Percentiles rank a stretch among this genome's conserved stretches.
These are phyloP conservation scores for Gavia stellata DNA, from an alignment of 2,113 vertebrate genomes.

Conservation along the genomic window DNA sequence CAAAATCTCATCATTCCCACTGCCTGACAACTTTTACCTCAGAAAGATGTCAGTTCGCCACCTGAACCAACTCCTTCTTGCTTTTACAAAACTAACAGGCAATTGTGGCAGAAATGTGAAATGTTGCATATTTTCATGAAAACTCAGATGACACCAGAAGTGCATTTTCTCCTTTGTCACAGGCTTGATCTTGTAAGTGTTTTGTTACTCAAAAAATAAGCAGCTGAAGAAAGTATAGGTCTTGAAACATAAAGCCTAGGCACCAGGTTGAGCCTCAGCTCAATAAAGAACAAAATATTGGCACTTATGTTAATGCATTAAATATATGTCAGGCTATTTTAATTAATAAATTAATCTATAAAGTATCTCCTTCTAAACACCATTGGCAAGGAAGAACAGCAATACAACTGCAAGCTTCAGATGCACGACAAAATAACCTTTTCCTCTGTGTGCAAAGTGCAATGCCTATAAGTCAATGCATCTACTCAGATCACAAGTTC, in stretches of 20 bases:
- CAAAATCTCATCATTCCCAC: slow-evolving; percentile 20
- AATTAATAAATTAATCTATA: not conserved
- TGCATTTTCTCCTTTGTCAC: not conserved
- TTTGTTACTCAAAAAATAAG: not conserved
- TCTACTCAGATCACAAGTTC: not conserved
- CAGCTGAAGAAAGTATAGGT: not conserved
- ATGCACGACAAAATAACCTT: not conserved
- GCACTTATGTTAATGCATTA: not conserved
- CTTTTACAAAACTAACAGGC: not conserved
- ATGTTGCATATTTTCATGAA: not conserved
- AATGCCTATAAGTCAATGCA: not conserved
- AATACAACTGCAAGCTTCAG: not conserved
- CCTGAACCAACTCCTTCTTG: not conserved
- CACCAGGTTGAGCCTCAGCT: not conserved
- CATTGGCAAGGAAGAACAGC: not conserved
- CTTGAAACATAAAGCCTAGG: not conserved
- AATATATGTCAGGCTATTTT: not conserved
- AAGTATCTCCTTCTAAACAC: not conserved
- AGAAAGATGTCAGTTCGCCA: not conserved
- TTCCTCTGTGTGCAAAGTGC: not conserved
- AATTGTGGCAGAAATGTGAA: not conserved
- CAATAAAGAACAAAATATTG: not conserved
- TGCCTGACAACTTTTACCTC: slow-evolving; percentile 1
- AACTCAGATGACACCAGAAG: not conserved
- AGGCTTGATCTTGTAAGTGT: not conserved